Evolutionary conservation across 2,888 invertebrate species (phyloP).

Genomic region (Hipparchia sbordonii): DNA sequence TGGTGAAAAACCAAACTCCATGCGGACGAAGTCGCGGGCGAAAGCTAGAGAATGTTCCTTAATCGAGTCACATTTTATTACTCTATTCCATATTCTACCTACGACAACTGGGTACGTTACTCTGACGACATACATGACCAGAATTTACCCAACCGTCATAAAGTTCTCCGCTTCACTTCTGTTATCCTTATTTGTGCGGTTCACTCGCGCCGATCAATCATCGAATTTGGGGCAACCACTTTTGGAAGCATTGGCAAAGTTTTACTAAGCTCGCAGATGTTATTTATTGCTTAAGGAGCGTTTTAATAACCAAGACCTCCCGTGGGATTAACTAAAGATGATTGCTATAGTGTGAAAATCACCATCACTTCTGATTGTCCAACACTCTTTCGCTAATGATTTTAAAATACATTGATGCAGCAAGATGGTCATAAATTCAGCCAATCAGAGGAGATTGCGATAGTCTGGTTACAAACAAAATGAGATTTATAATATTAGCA

Average conservation of each 20-base stretch:
- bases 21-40: no score
- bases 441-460: no score
- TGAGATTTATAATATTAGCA: background rate
- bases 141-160: slow-evolving; percentile 19
- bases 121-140: slow-evolving; percentile 5
- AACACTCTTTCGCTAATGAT: no score
- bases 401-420: no score
- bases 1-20: no score
- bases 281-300: slow-evolving; percentile 43
- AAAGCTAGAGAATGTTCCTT: no score
- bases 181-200: slow-evolving; percentile 27
- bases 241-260: slow-evolving; percentile 37
- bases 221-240: slow-evolving; percentile 35
- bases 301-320: background rate
- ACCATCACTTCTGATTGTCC: no score
- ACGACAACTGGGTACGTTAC: background rate
- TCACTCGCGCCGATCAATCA: slow-evolving; percentile 34
- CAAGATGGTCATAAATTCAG: no score
- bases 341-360: no score
- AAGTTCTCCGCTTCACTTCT: slow-evolving; percentile 15
- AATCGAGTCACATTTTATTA: background rate
- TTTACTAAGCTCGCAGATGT: slow-evolving; percentile 46
- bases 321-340: no score
- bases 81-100: background rate
- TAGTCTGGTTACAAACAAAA: background rate